phyloP scores from a whole-genome alignment of 2,888 invertebrate genomes.

The Coleophora deauratella region DNA sequence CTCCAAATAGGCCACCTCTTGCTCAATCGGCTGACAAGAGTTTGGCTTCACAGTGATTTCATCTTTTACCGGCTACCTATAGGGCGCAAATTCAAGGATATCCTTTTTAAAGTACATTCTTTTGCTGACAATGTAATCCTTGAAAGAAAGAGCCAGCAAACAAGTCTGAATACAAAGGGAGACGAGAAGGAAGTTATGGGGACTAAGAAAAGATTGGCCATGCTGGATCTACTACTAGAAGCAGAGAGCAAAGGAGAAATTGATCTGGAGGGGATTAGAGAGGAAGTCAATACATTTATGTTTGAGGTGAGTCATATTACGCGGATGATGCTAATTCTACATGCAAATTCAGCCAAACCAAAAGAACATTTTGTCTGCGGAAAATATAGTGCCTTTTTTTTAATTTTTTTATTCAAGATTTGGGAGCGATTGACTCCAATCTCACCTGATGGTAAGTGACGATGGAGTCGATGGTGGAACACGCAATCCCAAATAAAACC shows the following conservation, averaged over 20 bases:
- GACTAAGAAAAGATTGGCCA: constrained; percentile 71
- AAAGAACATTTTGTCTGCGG: too few species aligned
- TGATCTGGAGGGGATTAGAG: constrained; percentile 76
- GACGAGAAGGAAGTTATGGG: constrained; percentile 16
- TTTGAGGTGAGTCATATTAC: constrained; percentile 73
- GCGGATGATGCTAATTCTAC: too few species aligned
- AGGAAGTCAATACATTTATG: constrained; percentile 85
- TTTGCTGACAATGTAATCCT: constrained; percentile 73
- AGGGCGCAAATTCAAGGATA: constrained; percentile 61
- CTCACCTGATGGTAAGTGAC: too few species aligned
- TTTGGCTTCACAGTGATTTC: constrained; percentile 74
- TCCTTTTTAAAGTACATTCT: constrained; percentile 59
- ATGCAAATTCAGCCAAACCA: too few species aligned
- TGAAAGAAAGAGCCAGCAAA: constrained; percentile 41
- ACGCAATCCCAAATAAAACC: too few species aligned
- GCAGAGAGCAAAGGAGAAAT: constrained; percentile 74
- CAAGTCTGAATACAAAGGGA: constrained; percentile 11
- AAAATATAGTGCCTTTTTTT: too few species aligned
- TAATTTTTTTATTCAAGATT: too few species aligned
- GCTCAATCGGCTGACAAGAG: constrained; percentile 38
- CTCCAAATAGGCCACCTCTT: constrained; percentile 40
- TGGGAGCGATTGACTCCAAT: too few species aligned
- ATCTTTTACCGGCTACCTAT: constrained; percentile 56
- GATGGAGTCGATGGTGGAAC: too few species aligned
- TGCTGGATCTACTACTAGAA: constrained; percentile 78